Percentiles rank a stretch among this genome's conserved stretches.
These are phyloP conservation scores for Bugula neritina DNA, from an alignment of 2,888 invertebrate genomes.

Conservation along the genomic window DNA sequence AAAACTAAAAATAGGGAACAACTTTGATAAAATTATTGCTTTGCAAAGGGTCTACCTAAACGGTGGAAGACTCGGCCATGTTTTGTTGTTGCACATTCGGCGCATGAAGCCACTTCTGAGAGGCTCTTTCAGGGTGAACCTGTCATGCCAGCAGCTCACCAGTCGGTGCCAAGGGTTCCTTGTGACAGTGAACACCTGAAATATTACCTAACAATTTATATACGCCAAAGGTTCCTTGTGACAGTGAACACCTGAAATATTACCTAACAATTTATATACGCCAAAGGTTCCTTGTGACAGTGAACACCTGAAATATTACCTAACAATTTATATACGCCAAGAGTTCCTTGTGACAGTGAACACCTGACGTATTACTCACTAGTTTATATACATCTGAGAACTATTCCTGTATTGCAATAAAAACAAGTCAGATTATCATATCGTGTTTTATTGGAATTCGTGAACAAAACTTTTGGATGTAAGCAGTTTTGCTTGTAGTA, in stretches of 20 bases:
- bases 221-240: neutral
- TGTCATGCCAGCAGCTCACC: neutral
- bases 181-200: neutral
- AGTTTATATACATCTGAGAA: too few species aligned
- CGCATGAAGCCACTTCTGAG: neutral
- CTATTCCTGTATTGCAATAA: too few species aligned
- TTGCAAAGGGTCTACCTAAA: too few species aligned
- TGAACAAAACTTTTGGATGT: too few species aligned
- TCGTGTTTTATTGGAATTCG: too few species aligned
- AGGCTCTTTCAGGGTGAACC: neutral
- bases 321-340: too few species aligned
- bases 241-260: neutral
- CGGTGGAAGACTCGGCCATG: neutral
- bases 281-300: neutral
- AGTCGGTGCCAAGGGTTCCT: neutral
- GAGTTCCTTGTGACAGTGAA: neutral
- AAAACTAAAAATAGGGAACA: too few species aligned
- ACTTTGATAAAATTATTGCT: too few species aligned
- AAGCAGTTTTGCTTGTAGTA: too few species aligned
- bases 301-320: neutral
- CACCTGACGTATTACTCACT: neutral
- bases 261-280: too few species aligned
- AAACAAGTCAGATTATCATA: too few species aligned
- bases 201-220: too few species aligned
- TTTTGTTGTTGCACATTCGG: neutral